These are phyloP conservation scores for Fistularia commersonii DNA, from an alignment of 2,797 vertebrate species.

Conservation along the genomic window DNA sequence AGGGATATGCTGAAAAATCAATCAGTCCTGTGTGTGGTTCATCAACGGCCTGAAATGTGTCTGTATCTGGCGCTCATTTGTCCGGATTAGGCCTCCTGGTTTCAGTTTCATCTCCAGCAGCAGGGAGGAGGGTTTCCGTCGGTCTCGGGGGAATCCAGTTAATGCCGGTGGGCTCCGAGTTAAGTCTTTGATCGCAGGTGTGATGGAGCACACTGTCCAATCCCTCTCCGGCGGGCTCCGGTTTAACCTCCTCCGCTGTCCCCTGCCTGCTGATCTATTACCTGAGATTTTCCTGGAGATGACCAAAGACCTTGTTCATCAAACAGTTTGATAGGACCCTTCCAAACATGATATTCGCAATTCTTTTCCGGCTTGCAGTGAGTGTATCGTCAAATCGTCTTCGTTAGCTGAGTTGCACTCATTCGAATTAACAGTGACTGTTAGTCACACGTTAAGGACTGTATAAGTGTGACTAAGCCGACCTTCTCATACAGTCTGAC, in stretches of 20 bases:
- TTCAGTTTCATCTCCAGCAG: slow-evolving; percentile 24
- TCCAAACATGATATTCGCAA: no score
- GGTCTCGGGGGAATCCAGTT: slow-evolving; percentile 11
- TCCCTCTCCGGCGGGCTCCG: no score
- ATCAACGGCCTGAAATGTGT: not conserved
- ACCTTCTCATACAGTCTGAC: slow-evolving; percentile 7
- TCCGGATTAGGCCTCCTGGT: slow-evolving; percentile 21
- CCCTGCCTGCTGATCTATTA: no score
- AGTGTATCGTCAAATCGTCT: not conserved
- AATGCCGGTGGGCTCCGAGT: slow-evolving; percentile 15
- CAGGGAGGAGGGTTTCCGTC: slow-evolving; percentile 5
- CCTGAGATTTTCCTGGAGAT: no score
- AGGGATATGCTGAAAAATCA: no score
- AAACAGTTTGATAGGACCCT: no score
- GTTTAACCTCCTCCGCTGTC: no score
- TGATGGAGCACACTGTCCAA: slow-evolving; percentile 12
- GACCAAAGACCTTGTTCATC: no score
- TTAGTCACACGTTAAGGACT: not conserved
- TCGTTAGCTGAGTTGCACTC: not conserved
- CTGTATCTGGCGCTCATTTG: slow-evolving; percentile 35
- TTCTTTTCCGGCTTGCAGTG: no score
- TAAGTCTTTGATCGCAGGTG: slow-evolving; percentile 7
- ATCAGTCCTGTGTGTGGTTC: not conserved
- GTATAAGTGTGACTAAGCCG: not conserved
- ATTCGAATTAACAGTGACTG: no score